Evolutionary conservation across 2,113 vertebrate species (phyloP).

Genomic region (Perca schrenkii): DNA sequence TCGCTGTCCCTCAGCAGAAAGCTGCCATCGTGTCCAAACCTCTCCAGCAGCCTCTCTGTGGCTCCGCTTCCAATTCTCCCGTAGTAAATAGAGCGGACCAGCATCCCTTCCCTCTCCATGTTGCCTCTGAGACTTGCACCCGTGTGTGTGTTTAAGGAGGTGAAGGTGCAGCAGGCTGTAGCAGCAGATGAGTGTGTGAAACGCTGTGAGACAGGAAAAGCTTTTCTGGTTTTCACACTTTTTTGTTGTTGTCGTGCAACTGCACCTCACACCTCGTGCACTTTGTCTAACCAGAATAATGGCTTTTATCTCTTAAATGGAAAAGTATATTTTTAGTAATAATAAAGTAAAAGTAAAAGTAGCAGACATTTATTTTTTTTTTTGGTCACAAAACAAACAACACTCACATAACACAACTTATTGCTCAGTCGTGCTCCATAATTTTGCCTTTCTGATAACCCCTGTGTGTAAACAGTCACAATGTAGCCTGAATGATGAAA

Average conservation of each 20-base stretch:
- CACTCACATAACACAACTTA: neutral
- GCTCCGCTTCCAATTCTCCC: slow-evolving; percentile 72
- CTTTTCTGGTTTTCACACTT: slow-evolving; percentile 71
- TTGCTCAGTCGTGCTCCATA: neutral
- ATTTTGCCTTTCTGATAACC: neutral
- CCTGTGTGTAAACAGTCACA: too few relatives aligned
- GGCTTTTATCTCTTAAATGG: slow-evolving; percentile 1
- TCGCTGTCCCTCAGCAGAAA: slow-evolving; percentile 83
- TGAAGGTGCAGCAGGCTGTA: slow-evolving; percentile 1
- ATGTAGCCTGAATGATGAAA: neutral
- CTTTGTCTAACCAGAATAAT: slow-evolving; percentile 5
- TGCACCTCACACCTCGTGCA: neutral
- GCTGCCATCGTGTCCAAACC: slow-evolving; percentile 79
- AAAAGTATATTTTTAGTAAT: slow-evolving; percentile 2
- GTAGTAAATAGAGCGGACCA: slow-evolving; percentile 72
- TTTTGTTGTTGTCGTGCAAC: slow-evolving; percentile 31
- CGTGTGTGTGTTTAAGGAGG: neutral
- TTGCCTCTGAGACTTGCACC: neutral
- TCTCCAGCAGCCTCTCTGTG: slow-evolving; percentile 77
- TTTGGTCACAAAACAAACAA: neutral
- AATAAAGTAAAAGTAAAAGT: too few relatives aligned
- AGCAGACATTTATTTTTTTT: neutral
- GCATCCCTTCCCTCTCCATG: slow-evolving; percentile 67
- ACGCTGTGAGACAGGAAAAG: slow-evolving; percentile 61
- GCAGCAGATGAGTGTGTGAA: slow-evolving; percentile 16